A percentile compares a stretch with the other conserved stretches of the same genome.
phyloP scores from a whole-genome alignment of 2,113 vertebrate genomes.

The Cyprinodon brontotheroides region DNA sequence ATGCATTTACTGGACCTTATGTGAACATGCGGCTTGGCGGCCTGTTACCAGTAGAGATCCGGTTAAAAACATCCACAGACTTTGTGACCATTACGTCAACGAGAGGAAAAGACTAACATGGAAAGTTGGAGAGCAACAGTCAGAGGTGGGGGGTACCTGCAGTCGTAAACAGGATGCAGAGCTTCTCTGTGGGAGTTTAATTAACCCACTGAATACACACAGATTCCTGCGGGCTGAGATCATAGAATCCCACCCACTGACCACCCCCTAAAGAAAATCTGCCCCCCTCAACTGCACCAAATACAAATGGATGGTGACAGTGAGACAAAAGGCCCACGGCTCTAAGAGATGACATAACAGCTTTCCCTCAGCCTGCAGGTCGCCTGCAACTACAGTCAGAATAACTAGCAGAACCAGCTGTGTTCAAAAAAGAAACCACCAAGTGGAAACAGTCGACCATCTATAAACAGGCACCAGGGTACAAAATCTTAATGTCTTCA shows the following conservation, averaged over 20 bases:
- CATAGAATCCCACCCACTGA: conserved; percentile 33
- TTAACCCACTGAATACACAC: conserved; percentile 32
- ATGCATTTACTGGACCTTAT: too few relatives aligned
- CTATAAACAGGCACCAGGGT: too few relatives aligned
- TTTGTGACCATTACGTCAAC: background rate
- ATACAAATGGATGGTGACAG: conserved; percentile 22
- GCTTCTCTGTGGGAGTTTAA: conserved; percentile 26
- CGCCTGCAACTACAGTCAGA: too few relatives aligned
- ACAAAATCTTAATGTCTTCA: too few relatives aligned
- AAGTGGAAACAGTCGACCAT: too few relatives aligned
- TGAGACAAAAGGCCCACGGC: conserved; percentile 27
- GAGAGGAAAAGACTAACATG: background rate
- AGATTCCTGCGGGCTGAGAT: conserved; percentile 72
- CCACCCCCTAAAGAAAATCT: conserved; percentile 24
- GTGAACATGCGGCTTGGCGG: too few relatives aligned
- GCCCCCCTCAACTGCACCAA: background rate
- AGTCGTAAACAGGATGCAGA: conserved; percentile 66
- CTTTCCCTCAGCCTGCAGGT: background rate
- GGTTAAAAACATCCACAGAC: background rate
- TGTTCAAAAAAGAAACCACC: too few relatives aligned
- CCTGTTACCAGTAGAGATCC: background rate
- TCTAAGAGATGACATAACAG: too few relatives aligned
- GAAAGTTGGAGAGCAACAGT: background rate
- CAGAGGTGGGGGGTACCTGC: conserved; percentile 50
- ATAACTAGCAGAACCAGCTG: background rate